Evolutionary conservation across 1,140 invertebrate genomes (phyloP), one percentile per base, ranked within the genome.

Genomic region (Ruditapes philippinarum): DNA sequence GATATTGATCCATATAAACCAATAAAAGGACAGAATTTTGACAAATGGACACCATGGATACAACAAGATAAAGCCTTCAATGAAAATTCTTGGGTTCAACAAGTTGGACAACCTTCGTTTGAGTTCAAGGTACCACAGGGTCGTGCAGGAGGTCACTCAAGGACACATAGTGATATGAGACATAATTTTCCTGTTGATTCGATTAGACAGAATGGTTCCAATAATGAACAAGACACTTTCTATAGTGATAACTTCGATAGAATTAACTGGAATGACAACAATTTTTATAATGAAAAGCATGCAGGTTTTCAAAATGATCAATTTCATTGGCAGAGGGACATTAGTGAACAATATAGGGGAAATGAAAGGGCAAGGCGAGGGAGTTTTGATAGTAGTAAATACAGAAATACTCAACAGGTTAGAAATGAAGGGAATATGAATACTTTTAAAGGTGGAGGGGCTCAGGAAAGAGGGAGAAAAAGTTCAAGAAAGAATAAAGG

Each of bases 241-340:
- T 51, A 54, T 74, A 33, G 2, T 11, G 82, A 84, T 49, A 38
- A 84, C 31, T 84, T 73, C 51, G 42, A 73, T 12, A 33, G 38
- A 19, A 70, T 80, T 62, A 80, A 88, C 31, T 88, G 85, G 85
- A 80, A 80, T 36, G 85, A 78, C 38, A 68, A 80, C 38, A 36
- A 9, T 17, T 84, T 84, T 84, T 84, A 84, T 33, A 51, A 11
- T 74, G 25, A 84, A 36, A 14, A 17, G 25, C 57, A 81, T 17
- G 14, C 1, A n/a, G 57, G n/a, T 25, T 70, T 70, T 36, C 4
- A 28, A 51, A 51, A 51, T 51, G 22, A 78, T 51, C 45, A 12
- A 19, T 51, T 22, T 22, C 45, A 78, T 19, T 78, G 65, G 62
- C 65, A 74, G n/a, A 54, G n/a, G 65, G 17, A 60, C 38, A 14